Percentiles rank a stretch among this genome's conserved stretches.
Evolutionary conservation across 2,113 vertebrate genomes (phyloP).

Genomic region (Varanus salvator): DNA sequence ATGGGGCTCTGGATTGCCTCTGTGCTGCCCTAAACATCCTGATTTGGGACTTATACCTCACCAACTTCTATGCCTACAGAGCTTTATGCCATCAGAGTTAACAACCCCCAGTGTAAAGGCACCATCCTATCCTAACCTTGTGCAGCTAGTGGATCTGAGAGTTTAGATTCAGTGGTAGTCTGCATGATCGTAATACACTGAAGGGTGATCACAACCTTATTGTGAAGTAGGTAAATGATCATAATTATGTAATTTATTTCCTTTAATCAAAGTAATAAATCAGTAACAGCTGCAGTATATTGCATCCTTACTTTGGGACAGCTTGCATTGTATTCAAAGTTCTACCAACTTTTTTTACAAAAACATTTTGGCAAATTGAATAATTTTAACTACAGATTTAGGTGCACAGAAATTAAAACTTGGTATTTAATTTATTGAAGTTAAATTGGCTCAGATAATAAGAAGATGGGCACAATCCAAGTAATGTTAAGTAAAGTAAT

Average conservation of each 20-base stretch:
- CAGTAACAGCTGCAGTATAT: background rate
- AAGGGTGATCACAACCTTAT: background rate
- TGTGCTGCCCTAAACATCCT: background rate
- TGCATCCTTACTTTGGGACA: background rate
- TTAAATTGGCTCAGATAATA: conserved; percentile 1
- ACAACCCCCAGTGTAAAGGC: background rate
- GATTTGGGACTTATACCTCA: background rate
- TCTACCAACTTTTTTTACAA: background rate
- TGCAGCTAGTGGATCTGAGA: background rate
- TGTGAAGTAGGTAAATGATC: background rate
- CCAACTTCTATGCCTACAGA: background rate
- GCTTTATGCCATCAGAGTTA: background rate
- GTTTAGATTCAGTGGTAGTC: background rate
- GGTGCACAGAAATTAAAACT: background rate
- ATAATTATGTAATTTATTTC: background rate
- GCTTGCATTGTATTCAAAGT: background rate
- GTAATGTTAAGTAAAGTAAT: background rate
- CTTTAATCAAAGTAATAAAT: background rate
- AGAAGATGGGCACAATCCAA: background rate
- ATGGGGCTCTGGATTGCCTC: background rate
- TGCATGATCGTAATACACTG: background rate
- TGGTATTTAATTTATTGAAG: conserved; percentile 14
- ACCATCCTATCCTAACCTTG: background rate
- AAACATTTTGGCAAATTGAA: background rate
- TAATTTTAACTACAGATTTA: background rate